Conservation (phyloP, 2,797 vertebrate genomes). For the Macropodus opercularis region DNA sequence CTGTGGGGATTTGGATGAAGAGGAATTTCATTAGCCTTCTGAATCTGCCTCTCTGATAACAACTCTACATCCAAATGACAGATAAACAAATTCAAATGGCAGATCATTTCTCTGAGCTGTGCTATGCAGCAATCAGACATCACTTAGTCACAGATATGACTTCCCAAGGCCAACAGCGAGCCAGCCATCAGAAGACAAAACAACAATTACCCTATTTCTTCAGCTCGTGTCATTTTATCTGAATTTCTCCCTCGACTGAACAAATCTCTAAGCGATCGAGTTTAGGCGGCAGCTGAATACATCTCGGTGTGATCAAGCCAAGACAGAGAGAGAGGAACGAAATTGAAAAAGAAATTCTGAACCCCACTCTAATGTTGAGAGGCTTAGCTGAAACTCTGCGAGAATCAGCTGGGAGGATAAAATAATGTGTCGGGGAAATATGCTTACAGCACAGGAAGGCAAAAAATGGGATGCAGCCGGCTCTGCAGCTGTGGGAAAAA, state of each 20-base stretch:
- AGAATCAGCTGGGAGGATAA: conserved; percentile 59
- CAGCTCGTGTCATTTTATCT: conserved; percentile 40
- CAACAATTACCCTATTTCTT: conserved; percentile 37
- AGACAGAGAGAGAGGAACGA: conserved; percentile 34
- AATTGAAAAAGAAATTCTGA: conserved; percentile 47
- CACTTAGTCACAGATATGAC: conserved; percentile 51
- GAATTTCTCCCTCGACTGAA: conserved; percentile 54
- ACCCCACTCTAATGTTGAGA: conserved; percentile 47
- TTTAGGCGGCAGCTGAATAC: conserved; percentile 33
- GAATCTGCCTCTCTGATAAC: conserved; percentile 12
- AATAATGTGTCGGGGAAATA: conserved; percentile 72
- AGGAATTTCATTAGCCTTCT: conserved; percentile 32
- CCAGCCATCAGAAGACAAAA: conserved; percentile 35
- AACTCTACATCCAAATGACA: conserved; percentile 28
- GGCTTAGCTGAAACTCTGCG: conserved; percentile 66
- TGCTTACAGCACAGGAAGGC: conserved; percentile 65
- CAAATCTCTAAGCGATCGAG: conserved; percentile 54
- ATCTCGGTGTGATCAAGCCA: conserved; percentile 52
- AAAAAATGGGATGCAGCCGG: conserved; percentile 49
- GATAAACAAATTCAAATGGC: conserved; percentile 48
- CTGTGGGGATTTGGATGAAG: conserved; percentile 69
- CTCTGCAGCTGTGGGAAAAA: conserved; percentile 54
- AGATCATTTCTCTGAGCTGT: conserved; percentile 42
- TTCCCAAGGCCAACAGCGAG: conserved; percentile 23
- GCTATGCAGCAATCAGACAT: conserved; percentile 40